These are phyloP conservation scores for Otolemur garnettii DNA, from an alignment of 2,113 vertebrate species.

Conservation along the genomic window DNA sequence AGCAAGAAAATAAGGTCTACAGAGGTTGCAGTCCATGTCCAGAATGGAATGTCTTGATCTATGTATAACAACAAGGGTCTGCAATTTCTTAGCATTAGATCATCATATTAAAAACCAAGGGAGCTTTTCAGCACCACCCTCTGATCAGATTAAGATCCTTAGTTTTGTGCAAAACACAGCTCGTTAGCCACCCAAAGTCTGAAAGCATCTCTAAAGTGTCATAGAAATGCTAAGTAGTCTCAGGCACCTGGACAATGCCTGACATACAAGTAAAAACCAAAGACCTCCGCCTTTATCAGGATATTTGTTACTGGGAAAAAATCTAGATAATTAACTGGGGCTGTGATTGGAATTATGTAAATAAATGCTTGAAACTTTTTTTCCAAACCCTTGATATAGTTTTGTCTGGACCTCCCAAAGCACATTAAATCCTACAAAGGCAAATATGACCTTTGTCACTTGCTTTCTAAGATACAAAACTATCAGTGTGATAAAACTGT, in stretches of 20 bases:
- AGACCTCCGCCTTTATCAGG: constrained; percentile 63
- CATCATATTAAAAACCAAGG: constrained; percentile 78
- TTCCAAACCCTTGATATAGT: neutral
- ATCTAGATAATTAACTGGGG: constrained; percentile 69
- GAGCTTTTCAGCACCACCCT: constrained; percentile 77
- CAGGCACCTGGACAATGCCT: constrained; percentile 76
- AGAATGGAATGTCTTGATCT: constrained; percentile 79
- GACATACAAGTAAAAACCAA: constrained; percentile 60
- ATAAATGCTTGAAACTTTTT: constrained; percentile 66
- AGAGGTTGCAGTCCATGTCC: constrained; percentile 66
- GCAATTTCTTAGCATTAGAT: constrained; percentile 81
- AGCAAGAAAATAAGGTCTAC: constrained; percentile 64
- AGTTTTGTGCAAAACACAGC: constrained; percentile 76
- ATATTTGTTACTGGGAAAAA: constrained; percentile 67
- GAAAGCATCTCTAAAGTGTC: constrained; percentile 81
- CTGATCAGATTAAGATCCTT: constrained; percentile 82
- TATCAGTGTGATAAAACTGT: neutral
- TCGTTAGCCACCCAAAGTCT: constrained; percentile 80
- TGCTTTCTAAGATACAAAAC: constrained; percentile 31
- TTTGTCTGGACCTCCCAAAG: constrained; percentile 49
- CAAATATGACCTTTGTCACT: constrained; percentile 61
- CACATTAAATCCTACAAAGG: constrained; percentile 17
- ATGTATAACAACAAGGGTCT: constrained; percentile 63
- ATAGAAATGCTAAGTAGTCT: constrained; percentile 83
- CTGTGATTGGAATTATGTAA: constrained; percentile 65